These are phyloP conservation scores for Protomyctophum bolini DNA, from an alignment of 2,113 vertebrate species.

Conservation along the genomic window DNA sequence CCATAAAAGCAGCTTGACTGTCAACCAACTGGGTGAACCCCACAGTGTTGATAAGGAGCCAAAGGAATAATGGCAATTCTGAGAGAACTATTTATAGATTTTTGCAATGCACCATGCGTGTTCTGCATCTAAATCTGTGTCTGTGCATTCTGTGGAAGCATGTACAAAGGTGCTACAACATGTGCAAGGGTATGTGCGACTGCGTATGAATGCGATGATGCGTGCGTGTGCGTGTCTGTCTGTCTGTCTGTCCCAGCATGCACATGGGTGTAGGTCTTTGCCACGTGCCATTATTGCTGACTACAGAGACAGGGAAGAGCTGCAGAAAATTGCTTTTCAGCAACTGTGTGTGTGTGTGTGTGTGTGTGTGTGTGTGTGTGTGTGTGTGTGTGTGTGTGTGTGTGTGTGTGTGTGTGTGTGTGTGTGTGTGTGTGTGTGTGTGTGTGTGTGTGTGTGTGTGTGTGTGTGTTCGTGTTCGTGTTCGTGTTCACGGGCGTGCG, in stretches of 20 bases:
- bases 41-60: constrained; percentile 60
- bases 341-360: constrained; percentile 12
- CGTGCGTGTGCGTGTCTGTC: constrained; percentile 24
- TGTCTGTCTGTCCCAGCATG: constrained; percentile 27
- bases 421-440: constrained; percentile 1
- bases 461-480: constrained; percentile 16
- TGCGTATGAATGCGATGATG: constrained; percentile 13
- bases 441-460: background rate
- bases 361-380: constrained; percentile 15
- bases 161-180: background rate
- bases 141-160: background rate
- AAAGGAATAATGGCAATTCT: constrained; percentile 66
- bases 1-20: constrained; percentile 60
- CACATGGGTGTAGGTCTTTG: constrained; percentile 55
- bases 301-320: constrained; percentile 58
- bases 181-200: constrained; percentile 25
- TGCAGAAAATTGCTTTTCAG: constrained; percentile 54
- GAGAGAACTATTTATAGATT: constrained; percentile 66
- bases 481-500: background rate
- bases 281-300: constrained; percentile 66
- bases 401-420: constrained; percentile 19
- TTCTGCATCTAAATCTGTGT: background rate
- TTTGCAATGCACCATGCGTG: constrained; percentile 9
- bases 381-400: background rate
- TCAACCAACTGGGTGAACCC: constrained; percentile 58